These are phyloP conservation scores for Mastigias papua DNA, from an alignment of 30 jellyfish, hydroid and myxozoan species.

Conservation along the genomic window DNA sequence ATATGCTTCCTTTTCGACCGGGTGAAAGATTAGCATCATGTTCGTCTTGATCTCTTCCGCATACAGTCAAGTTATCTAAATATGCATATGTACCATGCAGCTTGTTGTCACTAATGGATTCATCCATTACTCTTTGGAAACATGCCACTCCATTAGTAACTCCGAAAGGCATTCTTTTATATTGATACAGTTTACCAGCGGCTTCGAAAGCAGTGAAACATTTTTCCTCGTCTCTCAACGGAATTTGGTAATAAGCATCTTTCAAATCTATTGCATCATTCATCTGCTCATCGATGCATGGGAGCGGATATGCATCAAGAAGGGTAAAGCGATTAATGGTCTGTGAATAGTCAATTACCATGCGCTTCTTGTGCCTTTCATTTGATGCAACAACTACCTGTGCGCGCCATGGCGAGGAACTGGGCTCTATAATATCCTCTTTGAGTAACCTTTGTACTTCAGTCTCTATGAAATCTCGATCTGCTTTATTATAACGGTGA, in stretches of 20 bases:
- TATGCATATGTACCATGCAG: constrained; percentile 52
- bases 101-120: constrained; percentile 13
- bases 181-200: constrained; percentile 34
- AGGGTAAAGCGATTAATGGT: constrained; percentile 45
- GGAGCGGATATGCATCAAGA: constrained; percentile 74
- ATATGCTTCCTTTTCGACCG: constrained; percentile 86
- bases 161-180: constrained; percentile 61
- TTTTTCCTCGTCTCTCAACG: constrained; percentile 23
- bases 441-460: constrained; percentile 58
- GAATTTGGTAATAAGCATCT: constrained; percentile 69
- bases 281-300: constrained; percentile 9
- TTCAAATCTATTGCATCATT: constrained; percentile 40
- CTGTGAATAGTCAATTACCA: constrained; percentile 59
- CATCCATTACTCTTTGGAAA: constrained; percentile 38
- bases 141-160: constrained; percentile 78
- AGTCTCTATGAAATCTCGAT: constrained; percentile 39
- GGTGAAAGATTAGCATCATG: constrained; percentile 68
- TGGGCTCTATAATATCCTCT: constrained; percentile 82
- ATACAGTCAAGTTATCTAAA: constrained; percentile 54
- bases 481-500: constrained; percentile 42
- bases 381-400: constrained; percentile 67
- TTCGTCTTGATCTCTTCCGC: constrained; percentile 68
- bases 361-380: constrained; percentile 38
- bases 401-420: constrained; percentile 90
- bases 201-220: constrained; percentile 49